These are phyloP conservation scores for Coelinius sp. DNA, from an alignment of 2,888 invertebrate species.

Conservation along the genomic window DNA sequence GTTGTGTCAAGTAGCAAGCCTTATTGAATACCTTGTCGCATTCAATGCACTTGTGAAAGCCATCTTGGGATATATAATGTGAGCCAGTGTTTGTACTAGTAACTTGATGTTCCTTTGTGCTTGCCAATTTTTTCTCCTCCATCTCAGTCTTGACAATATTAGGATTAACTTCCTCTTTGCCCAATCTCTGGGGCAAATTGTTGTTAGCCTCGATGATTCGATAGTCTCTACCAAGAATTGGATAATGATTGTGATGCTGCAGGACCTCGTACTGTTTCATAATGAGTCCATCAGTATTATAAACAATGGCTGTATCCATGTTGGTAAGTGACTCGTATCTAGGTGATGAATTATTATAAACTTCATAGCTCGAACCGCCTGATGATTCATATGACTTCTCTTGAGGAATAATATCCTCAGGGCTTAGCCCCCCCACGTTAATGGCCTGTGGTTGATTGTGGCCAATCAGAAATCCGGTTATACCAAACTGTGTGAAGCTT, in stretches of 20 bases:
- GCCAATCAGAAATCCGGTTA: constrained; percentile 74
- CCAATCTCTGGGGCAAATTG: constrained; percentile 54
- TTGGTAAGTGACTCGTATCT: constrained; percentile 55
- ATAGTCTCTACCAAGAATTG: constrained; percentile 32
- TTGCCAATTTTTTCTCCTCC: constrained; percentile 41
- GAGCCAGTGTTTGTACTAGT: constrained; percentile 57
- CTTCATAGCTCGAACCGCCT: constrained; percentile 54
- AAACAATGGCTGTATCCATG: constrained; percentile 43
- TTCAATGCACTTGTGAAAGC: constrained; percentile 80
- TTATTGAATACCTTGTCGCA: constrained; percentile 90
- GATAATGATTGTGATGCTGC: constrained; percentile 32
- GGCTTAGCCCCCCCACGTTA: constrained; percentile 86
- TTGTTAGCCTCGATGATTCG: constrained; percentile 57
- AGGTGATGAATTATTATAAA: constrained; percentile 55
- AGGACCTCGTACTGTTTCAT: constrained; percentile 52
- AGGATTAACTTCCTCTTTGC: constrained; percentile 58
- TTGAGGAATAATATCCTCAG: constrained; percentile 73
- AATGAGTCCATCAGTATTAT: constrained; percentile 52
- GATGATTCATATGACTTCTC: constrained; percentile 69
- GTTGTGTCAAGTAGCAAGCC: constrained; percentile 90
- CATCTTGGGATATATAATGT: constrained; percentile 61
- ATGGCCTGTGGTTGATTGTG: constrained; percentile 74
- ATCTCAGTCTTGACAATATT: constrained; percentile 49
- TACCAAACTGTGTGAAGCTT: constrained; percentile 78
- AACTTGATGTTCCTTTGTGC: constrained; percentile 59